These are phyloP conservation scores for Chloroclysta siterata DNA, from an alignment of 2,888 invertebrate genomes.

Conservation along the genomic window DNA sequence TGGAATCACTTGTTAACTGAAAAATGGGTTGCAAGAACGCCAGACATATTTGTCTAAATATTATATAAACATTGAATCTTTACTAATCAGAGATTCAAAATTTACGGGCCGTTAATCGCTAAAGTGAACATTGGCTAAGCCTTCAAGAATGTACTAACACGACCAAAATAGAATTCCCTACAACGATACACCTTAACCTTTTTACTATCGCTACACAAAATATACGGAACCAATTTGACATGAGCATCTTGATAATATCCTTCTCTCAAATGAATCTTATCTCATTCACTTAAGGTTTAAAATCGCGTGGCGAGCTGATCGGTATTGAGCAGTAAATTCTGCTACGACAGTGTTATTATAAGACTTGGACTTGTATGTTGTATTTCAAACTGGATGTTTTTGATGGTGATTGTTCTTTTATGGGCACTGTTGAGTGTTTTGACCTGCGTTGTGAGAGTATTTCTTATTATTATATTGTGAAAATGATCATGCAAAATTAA, in stretches of 20 bases:
- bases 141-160: background rate
- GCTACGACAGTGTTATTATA: constrained; percentile 25
- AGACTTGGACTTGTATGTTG: background rate
- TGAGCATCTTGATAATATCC: constrained; percentile 11
- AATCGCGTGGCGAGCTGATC: constrained; percentile 2
- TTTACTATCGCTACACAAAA: constrained; percentile 29
- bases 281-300: background rate
- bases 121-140: no score
- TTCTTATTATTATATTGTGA: no score
- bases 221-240: constrained; percentile 23
- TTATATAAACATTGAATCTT: no score
- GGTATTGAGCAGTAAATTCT: constrained; percentile 26
- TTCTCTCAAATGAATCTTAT: constrained; percentile 1
- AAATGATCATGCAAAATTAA: no score
- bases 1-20: no score
- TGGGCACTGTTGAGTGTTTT: constrained; percentile 18
- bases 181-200: constrained; percentile 13
- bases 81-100: no score
- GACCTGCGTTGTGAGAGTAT: constrained; percentile 4
- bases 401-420: constrained; percentile 28
- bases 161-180: constrained; percentile 7
- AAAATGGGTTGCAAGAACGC: no score
- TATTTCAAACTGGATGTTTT: constrained; percentile 20
- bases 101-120: no score
- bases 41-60: no score